phyloP scores from a whole-genome alignment of 2,113 vertebrate species.

The Eublepharis macularius region DNA sequence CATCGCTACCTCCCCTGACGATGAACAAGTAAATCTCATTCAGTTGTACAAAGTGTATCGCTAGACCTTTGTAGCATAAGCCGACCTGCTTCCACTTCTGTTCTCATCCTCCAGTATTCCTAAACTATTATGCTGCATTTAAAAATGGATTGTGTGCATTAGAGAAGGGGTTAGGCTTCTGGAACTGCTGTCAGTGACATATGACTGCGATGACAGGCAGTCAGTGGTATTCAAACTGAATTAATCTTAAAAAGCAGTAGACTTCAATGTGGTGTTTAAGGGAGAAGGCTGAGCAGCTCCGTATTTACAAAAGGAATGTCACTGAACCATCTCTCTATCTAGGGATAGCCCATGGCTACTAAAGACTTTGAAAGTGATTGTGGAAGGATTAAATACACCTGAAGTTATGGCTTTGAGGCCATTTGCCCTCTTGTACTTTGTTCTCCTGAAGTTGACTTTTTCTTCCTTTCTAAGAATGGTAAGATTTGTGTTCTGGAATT shows the following conservation, averaged over 20 bases:
- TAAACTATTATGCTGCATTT: conserved; percentile 70
- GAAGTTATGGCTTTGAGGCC: conserved; percentile 64
- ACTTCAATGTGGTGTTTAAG: conserved; percentile 77
- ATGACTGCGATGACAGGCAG: conserved; percentile 76
- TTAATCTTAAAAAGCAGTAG: conserved; percentile 78
- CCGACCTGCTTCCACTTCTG: neutral
- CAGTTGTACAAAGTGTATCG: conserved; percentile 50
- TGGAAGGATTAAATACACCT: conserved; percentile 68
- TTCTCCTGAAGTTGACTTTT: conserved; percentile 59
- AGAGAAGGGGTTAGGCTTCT: conserved; percentile 75
- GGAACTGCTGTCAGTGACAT: conserved; percentile 75
- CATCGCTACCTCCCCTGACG: too few species aligned
- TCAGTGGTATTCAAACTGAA: conserved; percentile 78
- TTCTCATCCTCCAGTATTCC: conserved; percentile 57
- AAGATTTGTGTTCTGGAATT: conserved; percentile 52
- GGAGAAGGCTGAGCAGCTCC: conserved; percentile 69
- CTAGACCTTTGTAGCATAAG: conserved; percentile 63
- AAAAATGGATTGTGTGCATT: conserved; percentile 76
- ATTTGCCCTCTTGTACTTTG: conserved; percentile 63
- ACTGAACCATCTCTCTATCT: conserved; percentile 75
- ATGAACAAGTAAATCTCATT: conserved; percentile 5
- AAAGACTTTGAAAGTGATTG: conserved; percentile 76
- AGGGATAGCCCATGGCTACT: conserved; percentile 80
- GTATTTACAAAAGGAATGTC: conserved; percentile 81
- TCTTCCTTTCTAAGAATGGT: conserved; percentile 61